These are phyloP conservation scores for Yponomeuta evonymella DNA, from an alignment of 2,888 invertebrate species.

Conservation along the genomic window DNA sequence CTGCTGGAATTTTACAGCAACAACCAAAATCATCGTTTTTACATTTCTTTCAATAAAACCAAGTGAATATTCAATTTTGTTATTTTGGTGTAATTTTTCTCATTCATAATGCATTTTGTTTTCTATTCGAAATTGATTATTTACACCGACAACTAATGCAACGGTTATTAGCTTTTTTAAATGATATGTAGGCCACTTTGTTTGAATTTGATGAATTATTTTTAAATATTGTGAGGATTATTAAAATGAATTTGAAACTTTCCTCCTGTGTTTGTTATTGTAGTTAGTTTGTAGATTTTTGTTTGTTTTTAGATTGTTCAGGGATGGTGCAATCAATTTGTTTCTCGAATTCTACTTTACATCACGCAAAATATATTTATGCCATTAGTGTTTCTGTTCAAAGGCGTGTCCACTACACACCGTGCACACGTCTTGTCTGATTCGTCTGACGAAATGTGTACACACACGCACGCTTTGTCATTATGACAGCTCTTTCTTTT, in stretches of 20 bases:
- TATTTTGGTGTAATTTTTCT: background rate
- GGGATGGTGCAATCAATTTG: conserved; percentile 27
- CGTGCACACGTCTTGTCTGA: no score
- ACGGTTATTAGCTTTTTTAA: conserved; percentile 38
- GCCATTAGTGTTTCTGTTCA: no score
- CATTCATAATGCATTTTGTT: conserved; percentile 13
- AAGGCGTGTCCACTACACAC: no score
- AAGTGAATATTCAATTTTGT: conserved; percentile 11
- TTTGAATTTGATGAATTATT: conserved; percentile 57
- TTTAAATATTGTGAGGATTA: conserved; percentile 69
- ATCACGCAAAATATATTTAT: no score
- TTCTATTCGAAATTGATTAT: conserved; percentile 5
- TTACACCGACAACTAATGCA: background rate
- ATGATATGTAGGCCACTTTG: conserved; percentile 44
- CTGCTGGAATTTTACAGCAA: no score
- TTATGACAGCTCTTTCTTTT: background rate
- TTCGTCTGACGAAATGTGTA: no score
- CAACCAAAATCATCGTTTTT: no score
- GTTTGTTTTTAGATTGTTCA: conserved; percentile 9
- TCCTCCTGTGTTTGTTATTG: conserved; percentile 56
- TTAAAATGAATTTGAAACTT: conserved; percentile 75
- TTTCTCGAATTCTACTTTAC: conserved; percentile 24
- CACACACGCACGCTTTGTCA: background rate
- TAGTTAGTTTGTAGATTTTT: conserved; percentile 35
- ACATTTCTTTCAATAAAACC: conserved; percentile 7